Evolutionary conservation across 2,888 invertebrate genomes (phyloP), one percentile per base, ranked within the genome.

Genomic region (Alviniconcha strummeri): DNA sequence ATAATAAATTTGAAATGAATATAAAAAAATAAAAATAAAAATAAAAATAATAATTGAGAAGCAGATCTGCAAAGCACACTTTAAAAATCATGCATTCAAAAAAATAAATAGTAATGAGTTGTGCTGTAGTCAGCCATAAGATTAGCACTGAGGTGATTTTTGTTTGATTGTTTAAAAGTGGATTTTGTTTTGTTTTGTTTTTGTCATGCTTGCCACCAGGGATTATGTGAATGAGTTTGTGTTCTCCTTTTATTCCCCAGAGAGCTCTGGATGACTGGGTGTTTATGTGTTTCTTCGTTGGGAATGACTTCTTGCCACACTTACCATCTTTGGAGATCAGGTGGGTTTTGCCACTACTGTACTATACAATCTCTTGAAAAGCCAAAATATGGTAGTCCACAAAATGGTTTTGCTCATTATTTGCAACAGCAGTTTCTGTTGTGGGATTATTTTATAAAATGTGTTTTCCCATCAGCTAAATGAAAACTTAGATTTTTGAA

Each of bases 251-350:
- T 36, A 36, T 36, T 36, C 36, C 91, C n/a, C 90, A 94, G 93
- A 91, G 99, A 83, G 98, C 96, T 0, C 94, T 99, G 19, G 99
- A 99, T 92, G 99, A 99, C 94, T 99, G 99, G 99, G 99, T 96
- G 19, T 95, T 96, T 90, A 98, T 99, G 98, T 99, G 99, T 93
- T 99, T 99, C 95, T 99, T 99, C 94, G 99, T 99, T 81, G 99
- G 99, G 79, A 99, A 99, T 93, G 99, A 99, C 94, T 99, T 99
- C 93, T 94, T 99, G 90, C 99, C 99, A 0, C 99, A 99, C 95
- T 95, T 99, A 88, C 99, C 99, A 6, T 98, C 98, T 81, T 94
- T 99, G 89, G 99, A 99, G 95, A 99, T 99, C 91, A 95, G 95
- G 91, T 94, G 91, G 85, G 89, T 89, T 36, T 15, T 56, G 64